phyloP scores from a whole-genome alignment of 2,797 vertebrate genomes.

The Ispidina picta region DNA sequence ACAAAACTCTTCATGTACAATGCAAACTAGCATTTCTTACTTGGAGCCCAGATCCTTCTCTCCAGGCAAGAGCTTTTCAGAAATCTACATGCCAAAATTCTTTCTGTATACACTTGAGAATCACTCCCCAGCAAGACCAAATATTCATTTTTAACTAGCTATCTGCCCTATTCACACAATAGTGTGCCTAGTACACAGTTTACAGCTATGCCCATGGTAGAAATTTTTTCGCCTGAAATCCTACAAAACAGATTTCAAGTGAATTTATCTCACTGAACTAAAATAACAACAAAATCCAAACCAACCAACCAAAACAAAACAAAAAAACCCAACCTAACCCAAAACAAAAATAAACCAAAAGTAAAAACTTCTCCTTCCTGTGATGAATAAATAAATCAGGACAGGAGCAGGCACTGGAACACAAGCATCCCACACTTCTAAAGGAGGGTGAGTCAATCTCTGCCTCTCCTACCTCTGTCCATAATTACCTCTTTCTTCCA shows the following conservation, averaged over 20 bases:
- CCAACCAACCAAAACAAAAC: too few relatives aligned
- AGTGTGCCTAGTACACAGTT: not conserved
- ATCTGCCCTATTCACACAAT: not conserved
- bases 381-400: slow-evolving; percentile 22
- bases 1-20: not conserved
- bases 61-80: not conserved
- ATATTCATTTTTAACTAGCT: not conserved
- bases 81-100: not conserved
- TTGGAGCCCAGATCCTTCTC: not conserved
- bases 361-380: not conserved
- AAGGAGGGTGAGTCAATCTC: not conserved
- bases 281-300: not conserved
- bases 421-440: not conserved
- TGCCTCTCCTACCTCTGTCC: not conserved
- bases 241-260: slow-evolving; percentile 4
- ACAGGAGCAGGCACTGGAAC: not conserved
- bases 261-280: not conserved
- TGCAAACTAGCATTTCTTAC: not conserved
- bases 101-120: not conserved
- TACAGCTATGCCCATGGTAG: not conserved
- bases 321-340: too few relatives aligned
- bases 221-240: not conserved
- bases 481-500: not conserved
- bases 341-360: not conserved
- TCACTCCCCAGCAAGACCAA: not conserved